Percentiles rank a stretch among this genome's conserved stretches.
These are phyloP conservation scores for Alosa alosa DNA, from an alignment of 2,113 vertebrate genomes.

Conservation along the genomic window DNA sequence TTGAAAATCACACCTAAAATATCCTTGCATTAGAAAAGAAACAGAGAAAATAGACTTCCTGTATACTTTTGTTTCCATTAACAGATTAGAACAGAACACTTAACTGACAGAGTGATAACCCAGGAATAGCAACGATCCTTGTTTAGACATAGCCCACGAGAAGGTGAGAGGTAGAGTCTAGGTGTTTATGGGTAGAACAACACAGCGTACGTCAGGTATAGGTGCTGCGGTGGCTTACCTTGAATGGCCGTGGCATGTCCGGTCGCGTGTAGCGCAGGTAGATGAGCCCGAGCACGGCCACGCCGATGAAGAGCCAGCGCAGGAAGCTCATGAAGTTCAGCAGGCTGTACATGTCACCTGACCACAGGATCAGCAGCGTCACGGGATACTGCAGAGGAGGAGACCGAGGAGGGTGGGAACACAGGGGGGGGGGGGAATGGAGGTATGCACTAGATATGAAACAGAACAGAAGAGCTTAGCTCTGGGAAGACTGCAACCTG, in stretches of 20 bases:
- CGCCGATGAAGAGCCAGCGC: conserved; percentile 94
- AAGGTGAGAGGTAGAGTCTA: not conserved
- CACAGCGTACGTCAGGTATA: not conserved
- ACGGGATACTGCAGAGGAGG: conserved; percentile 79
- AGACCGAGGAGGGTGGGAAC: conserved; percentile 22
- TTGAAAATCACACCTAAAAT: not conserved
- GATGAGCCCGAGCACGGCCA: conserved; percentile 88
- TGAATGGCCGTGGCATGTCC: conserved; percentile 92
- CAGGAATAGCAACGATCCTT: not conserved
- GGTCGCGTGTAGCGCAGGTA: conserved; percentile 89
- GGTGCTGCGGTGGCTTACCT: conserved; percentile 70
- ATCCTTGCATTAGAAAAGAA: not conserved
- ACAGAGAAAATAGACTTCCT: not conserved
- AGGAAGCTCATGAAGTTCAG: conserved; percentile 97
- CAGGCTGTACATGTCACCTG: conserved; percentile 89
- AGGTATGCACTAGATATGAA: not conserved
- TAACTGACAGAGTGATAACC: not conserved
- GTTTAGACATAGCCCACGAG: not conserved
- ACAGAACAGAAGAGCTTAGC: not conserved
- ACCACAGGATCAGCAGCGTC: conserved; percentile 89
- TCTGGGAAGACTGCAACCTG: no score
- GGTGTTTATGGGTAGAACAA: not conserved
- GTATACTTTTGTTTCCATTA: not conserved
- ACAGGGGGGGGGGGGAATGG: not conserved
- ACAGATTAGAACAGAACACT: not conserved